Evolutionary conservation across 2,888 invertebrate species (phyloP), one percentile per base, ranked within the genome.

Genomic region (Arctia plantaginis): DNA sequence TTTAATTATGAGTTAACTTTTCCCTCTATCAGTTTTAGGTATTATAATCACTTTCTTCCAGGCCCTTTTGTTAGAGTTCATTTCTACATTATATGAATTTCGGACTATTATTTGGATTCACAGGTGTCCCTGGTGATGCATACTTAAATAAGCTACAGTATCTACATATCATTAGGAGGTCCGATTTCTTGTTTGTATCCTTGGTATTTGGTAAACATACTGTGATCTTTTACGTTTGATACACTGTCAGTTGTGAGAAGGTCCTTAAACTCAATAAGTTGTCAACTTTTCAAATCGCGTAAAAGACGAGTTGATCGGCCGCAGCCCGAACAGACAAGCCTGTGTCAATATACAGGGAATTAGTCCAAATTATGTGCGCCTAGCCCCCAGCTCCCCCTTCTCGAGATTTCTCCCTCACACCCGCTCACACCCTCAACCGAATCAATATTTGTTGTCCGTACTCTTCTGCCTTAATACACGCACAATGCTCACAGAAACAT

Each of bases 381-480:
- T 90, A 88, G 86, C 89, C 86, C 83, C 85, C 77, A 80, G 75
- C 79, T 74, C 81, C 86, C 80, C 83, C 79, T 84, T 71, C 77
- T 76, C 80, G 87, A 89, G 88, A 74, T 81, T 73, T 74, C 71
- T 78, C 86, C 89, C 85, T 70, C 74, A 77, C 80, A 80, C 85
- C 88, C 88, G 83, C 85, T 79, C 77, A 83, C 90, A 90, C 92
- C 92, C 90, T 90, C 87, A 89, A 86, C 90, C 95, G 94, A 96
- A 96, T 96, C 96, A 96, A 96, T 96, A 96, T 96, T 96, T 96
- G 96, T 95, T 93, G 95, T 96, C 94, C 94, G 95, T 90, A 94
- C 95, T 95, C 95, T 95, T 95, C 95, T 95, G 93, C 93, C 94
- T 93, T 95, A 93, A 93, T 95, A 95, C 94, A 95, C 95, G 95